Conservation (phyloP, 2,888 invertebrate species). For the Pseudanteris insignis region DNA sequence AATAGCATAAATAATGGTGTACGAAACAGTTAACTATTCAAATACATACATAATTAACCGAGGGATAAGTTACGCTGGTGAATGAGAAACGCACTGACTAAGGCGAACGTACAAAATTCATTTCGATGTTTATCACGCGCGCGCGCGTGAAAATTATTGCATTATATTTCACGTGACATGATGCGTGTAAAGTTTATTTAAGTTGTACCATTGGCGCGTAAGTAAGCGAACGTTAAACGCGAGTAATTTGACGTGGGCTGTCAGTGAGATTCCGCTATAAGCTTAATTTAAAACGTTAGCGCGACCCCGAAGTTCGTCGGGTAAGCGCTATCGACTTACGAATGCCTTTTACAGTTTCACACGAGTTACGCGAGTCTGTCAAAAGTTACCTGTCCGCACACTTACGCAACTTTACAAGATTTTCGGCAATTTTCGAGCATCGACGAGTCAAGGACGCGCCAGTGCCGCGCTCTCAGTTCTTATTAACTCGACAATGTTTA, state of each 20-base stretch:
- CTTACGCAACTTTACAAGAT: constrained; percentile 46
- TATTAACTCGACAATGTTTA: too few species aligned
- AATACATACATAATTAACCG: constrained; percentile 23
- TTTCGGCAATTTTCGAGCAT: constrained; percentile 14
- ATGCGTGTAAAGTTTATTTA: too few species aligned
- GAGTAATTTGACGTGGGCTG: constrained; percentile 4
- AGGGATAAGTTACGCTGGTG: constrained; percentile 19
- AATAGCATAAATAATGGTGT: too few species aligned
- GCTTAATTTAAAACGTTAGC: constrained; percentile 52
- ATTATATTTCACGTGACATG: neutral
- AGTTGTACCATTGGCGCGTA: too few species aligned
- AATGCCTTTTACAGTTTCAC: constrained; percentile 45
- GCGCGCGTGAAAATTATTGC: constrained; percentile 14
- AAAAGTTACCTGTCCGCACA: too few species aligned
- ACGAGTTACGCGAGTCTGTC: constrained; percentile 42
- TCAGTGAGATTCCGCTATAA: constrained; percentile 43
- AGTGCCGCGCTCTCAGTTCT: too few species aligned
- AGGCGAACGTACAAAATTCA: constrained; percentile 1
- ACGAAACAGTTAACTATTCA: constrained; percentile 28
- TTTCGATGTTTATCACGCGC: constrained; percentile 9
- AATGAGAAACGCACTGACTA: constrained; percentile 10
- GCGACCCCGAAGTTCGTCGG: constrained; percentile 47
- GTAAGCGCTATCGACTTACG: constrained; percentile 51
- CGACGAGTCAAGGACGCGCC: too few species aligned
- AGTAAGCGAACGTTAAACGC: too few species aligned